Base-by-base conservation (phyloP, 2,797 vertebrate species). In the Peromyscus nudipes region DNA sequence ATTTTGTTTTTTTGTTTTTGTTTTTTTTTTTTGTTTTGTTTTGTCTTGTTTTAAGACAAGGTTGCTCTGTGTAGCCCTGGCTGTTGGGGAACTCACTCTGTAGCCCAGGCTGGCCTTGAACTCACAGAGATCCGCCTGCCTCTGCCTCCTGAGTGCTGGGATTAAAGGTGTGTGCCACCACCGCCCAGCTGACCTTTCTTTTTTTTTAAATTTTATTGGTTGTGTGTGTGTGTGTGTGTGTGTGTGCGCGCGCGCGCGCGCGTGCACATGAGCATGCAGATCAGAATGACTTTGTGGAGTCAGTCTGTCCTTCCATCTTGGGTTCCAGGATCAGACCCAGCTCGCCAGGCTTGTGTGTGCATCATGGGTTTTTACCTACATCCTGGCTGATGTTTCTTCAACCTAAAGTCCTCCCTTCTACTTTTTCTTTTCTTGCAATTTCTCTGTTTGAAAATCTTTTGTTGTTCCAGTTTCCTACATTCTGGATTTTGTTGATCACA, bases 351-450 rank as follows among this genome's bases (percentile, higher is more conserved):
- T 17, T 55, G 62, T 65, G 19, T 55, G 62, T 65, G 19, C 49
- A 19, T 9, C 23, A 11, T 11, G 64, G 84, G 34, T 25, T 55
- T 52, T 55, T 37, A 17, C n/a, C 6, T n/a, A 8, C 31, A 43
- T 17, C 31, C 21, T 37, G 7, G 46, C 5, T 55, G 46, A 52
- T 12, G 4, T 55, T 75, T 65, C 83, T 85, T 92, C 92, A 79
- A 52, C 62, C 49, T 62, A 1, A 62, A 77, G 43, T 82, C 60
- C 29, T 29, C 75, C 67, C 80, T 77, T 60, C 57, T 46, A 79
- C 71, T 82, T 92, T 92, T 85, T 87, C 31, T 91, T 84, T 82
- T 82, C 49, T 92, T 94, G 31, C 8, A 92, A 46, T 71, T 88
- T 92, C 25, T 75, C 83, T 92, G 52, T 49, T 87, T 86, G 73